Percentiles rank a stretch among this genome's conserved stretches.
Conservation (phyloP, 1,140 invertebrate species). For the Homarus americanus region DNA sequence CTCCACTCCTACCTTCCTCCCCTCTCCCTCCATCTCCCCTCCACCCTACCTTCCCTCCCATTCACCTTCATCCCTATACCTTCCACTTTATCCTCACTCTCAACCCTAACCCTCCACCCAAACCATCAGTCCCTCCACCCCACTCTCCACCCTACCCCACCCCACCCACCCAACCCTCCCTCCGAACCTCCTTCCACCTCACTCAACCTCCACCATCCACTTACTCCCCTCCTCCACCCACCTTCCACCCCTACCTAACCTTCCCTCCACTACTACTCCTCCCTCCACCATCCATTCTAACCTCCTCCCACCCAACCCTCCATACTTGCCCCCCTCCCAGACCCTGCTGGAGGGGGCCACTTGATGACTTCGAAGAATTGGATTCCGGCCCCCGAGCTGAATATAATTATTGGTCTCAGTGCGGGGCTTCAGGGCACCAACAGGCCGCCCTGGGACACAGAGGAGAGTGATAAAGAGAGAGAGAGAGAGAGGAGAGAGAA, state of each 20-base stretch:
- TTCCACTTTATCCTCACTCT: no score
- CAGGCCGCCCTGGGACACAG: neutral
- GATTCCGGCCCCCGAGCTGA: conserved; percentile 52
- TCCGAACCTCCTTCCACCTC: neutral
- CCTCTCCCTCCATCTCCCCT: neutral
- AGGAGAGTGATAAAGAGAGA: neutral
- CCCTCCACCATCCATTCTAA: no score
- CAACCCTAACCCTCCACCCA: no score
- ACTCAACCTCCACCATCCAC: no score
- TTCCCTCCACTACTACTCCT: no score
- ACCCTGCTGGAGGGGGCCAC: neutral
- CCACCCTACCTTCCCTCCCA: neutral
- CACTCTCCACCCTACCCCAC: neutral
- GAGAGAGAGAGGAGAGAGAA: neutral
- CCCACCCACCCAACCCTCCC: no score
- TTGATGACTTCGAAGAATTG: conserved; percentile 69
- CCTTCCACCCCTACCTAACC: no score
- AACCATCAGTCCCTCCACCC: no score
- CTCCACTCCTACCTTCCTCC: neutral
- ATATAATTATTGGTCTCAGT: conserved; percentile 59
- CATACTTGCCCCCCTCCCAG: no score
- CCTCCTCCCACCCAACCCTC: no score
- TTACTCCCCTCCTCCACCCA: no score
- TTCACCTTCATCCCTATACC: no score
- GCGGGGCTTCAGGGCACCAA: conserved; percentile 25